Conservation (phyloP, 1,140 invertebrate species). For the Pachyrhynchus sulphureomaculatus region DNA sequence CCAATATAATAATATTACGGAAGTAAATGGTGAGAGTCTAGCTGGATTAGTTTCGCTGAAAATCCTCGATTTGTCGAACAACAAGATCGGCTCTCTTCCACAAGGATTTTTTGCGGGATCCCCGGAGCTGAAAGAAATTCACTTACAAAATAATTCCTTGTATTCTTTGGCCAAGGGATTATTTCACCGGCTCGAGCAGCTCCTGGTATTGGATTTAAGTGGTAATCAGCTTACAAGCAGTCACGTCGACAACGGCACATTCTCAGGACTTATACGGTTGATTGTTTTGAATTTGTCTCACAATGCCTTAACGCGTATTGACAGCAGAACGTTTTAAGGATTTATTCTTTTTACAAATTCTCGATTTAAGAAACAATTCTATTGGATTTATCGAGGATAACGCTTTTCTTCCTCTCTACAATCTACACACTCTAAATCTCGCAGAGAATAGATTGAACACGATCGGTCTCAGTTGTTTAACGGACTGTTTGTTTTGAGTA, state of each 20-base stretch:
- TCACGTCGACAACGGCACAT: slow-evolving; percentile 79
- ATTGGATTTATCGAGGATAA: slow-evolving; percentile 85
- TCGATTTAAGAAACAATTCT: slow-evolving; percentile 84
- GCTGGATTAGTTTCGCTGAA: slow-evolving; percentile 72
- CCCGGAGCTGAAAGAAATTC: slow-evolving; percentile 77
- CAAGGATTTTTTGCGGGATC: slow-evolving; percentile 75
- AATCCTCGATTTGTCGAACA: slow-evolving; percentile 82
- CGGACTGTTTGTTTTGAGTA: slow-evolving; percentile 79
- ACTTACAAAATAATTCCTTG: slow-evolving; percentile 78
- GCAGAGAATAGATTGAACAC: slow-evolving; percentile 81
- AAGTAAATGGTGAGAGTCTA: slow-evolving; percentile 75
- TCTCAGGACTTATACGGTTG: slow-evolving; percentile 78
- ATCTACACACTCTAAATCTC: slow-evolving; percentile 81
- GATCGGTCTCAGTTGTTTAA: slow-evolving; percentile 81
- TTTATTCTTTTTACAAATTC: slow-evolving; percentile 81
- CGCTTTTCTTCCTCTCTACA: slow-evolving; percentile 82
- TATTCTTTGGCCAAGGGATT: slow-evolving; percentile 77
- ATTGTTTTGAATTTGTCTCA: slow-evolving; percentile 83
- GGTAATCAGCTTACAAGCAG: slow-evolving; percentile 82
- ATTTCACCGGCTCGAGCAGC: slow-evolving; percentile 78
- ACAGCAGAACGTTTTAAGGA: slow-evolving; percentile 84
- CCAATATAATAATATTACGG: slow-evolving; percentile 80
- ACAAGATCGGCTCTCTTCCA: slow-evolving; percentile 74
- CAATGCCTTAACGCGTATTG: slow-evolving; percentile 79
- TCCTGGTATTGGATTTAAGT: slow-evolving; percentile 83